Base-by-base conservation (phyloP, 2,797 vertebrate genomes). In the Chelonia mydas region DNA sequence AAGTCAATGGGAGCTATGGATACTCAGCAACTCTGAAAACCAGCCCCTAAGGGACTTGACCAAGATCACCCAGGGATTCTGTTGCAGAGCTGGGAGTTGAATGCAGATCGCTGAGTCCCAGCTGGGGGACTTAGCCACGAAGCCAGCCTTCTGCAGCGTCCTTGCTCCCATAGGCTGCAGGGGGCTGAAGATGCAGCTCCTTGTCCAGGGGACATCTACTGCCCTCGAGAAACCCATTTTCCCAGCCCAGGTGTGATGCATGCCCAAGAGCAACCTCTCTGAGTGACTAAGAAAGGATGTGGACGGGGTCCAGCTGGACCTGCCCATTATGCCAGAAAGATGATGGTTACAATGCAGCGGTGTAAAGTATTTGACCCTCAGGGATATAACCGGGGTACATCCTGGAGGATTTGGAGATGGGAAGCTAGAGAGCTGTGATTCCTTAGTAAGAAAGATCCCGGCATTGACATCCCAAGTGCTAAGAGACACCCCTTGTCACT, bases 391-490 rank as follows among this genome's bases (percentile, higher is more conserved):
- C 3, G 82, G 33, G 33, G 5, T 17, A 2, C 6, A 1, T 4
- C 17, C 4, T 1, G 41, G 57, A 49, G 50, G 80, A 25, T 50
- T 19, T 47, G 65, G 28, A 1, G n/a, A 12, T 41, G 49, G 81
- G 17, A 33, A 8, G 16, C 45, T 12, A 2, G 1, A 2, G n/a
- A 19, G 3, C 13, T 10, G 41, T 9, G 74, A 2, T 15, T 81
- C 53, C 76, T 77, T 37, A 65, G 7, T 7, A 28, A 2, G 51
- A 0, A 1, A 5, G 1, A 3, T 11, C 7, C 59, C 65, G 5
- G 65, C 47, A 1, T 16, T 28, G 65, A 5, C n/a, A 25, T 72
- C 65, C 65, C 37, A 23, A 41, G 41, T 41, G 68, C 37, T 11
- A 23, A 72, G 65, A 72, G 65, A 68, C 9, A 4, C 31, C 87